Evolutionary conservation across 2,113 vertebrate species (phyloP), one percentile per base, ranked within the genome.

Genomic region (Rhodinocichla rosea): DNA sequence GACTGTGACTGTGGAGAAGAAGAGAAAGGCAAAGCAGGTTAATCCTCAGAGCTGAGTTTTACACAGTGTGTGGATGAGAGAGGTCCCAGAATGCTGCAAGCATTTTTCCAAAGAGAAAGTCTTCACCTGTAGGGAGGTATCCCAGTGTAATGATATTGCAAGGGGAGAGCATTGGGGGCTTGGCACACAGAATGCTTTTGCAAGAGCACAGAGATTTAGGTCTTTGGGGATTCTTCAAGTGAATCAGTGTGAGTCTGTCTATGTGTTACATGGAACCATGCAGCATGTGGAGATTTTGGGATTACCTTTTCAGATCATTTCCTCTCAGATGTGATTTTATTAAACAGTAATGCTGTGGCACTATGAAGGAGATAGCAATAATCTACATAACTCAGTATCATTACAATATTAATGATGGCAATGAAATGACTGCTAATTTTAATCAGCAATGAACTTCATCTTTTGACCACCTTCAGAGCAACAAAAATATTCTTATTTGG

Each of bases 11-110:
- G 14, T 53, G 30, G 47, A 59, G 87, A 68, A 74, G 13, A 83
- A 70, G 33, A 83, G 44, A 82, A 68, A 76, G 7, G 20, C 22
- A 74, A 71, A 73, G 14, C 30, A 60, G 33, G 19, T 26, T 90
- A 26, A 73, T 44, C 11, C 52, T 87, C 57, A 49, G 40, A 10
- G 6, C 4, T 82, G 28, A 82, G 19, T 23, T 44, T 85, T 64
- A 37, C 9, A 6, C 1, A 1, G 18, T 44, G 10, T 3, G 15
- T 35, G 24, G 32, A n/a, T 1, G 8, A 53, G 23, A 53, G n/a
- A 24, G 8, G 20, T 37, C 30, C 26, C 12, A 73, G 65, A 56
- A 40, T 4, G 5, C 33, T 42, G 45, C 26, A 89, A 77, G 26
- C 10, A 27, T 53, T 74, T 89, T 89, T 27, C 28, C n/a, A 15